A percentile compares a stretch with the other conserved stretches of the same genome.
These are phyloP conservation scores for Phorcus lineatus DNA, from an alignment of 2,888 invertebrate species.

Conservation along the genomic window DNA sequence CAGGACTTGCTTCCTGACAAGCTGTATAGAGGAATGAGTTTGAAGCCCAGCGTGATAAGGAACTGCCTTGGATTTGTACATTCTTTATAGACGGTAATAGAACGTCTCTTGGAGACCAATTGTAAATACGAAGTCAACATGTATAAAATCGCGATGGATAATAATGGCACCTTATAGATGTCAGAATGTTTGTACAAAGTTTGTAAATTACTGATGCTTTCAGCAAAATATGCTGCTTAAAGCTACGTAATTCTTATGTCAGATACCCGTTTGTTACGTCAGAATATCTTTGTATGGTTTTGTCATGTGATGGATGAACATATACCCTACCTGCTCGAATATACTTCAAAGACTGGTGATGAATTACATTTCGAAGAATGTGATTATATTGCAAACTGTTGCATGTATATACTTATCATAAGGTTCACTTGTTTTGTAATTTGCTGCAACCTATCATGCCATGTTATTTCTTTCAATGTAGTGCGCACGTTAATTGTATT, in stretches of 20 bases:
- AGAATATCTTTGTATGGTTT: too few species aligned
- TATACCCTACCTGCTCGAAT: too few species aligned
- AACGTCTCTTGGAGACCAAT: too few species aligned
- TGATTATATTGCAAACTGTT: neutral
- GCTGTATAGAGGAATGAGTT: neutral
- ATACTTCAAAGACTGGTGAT: too few species aligned
- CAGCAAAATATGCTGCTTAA: too few species aligned
- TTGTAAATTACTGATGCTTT: neutral
- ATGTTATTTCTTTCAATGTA: neutral
- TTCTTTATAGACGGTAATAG: neutral
- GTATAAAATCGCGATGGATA: too few species aligned
- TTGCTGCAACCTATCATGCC: neutral
- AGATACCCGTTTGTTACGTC: too few species aligned
- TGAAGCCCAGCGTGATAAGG: neutral
- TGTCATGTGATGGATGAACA: too few species aligned
- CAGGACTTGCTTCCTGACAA: constrained; percentile 15
- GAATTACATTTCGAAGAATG: too few species aligned
- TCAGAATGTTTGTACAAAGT: neutral
- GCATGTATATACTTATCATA: neutral
- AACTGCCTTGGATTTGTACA: neutral
- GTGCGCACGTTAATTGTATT: constrained; percentile 1
- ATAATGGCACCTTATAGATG: too few species aligned
- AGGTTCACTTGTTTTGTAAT: neutral
- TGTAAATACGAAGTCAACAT: too few species aligned
- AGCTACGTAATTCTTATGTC: too few species aligned